A percentile compares a stretch with the other conserved stretches of the same genome.
These are phyloP conservation scores for Conchocele bisecta DNA, from an alignment of 2,888 invertebrate genomes.

Conservation along the genomic window DNA sequence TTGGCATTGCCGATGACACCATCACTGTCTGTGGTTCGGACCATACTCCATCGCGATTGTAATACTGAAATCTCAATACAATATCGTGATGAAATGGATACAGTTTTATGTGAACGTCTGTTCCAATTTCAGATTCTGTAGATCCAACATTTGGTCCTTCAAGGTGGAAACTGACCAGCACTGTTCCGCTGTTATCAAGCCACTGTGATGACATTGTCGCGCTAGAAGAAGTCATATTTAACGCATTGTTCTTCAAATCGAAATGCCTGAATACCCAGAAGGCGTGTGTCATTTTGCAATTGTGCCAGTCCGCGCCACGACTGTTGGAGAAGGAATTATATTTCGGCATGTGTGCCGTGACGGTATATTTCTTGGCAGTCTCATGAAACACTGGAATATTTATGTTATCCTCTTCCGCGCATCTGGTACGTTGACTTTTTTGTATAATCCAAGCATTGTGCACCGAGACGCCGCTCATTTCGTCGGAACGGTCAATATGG, in stretches of 20 bases:
- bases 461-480: not conserved
- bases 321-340: constrained; percentile 63
- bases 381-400: constrained; percentile 66
- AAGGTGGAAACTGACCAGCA: constrained; percentile 46
- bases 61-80: too few relatives aligned
- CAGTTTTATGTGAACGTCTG: constrained; percentile 39
- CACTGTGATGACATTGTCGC: not conserved
- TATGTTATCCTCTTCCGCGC: constrained; percentile 71
- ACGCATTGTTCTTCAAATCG: not conserved
- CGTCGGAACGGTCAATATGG: constrained; percentile 45
- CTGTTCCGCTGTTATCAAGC: not conserved
- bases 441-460: constrained; percentile 40
- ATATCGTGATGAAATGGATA: not conserved
- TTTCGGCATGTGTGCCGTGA: constrained; percentile 64
- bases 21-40: too few relatives aligned
- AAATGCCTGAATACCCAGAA: constrained; percentile 53
- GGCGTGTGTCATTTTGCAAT: constrained; percentile 50
- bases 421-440: constrained; percentile 56
- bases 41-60: too few relatives aligned
- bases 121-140: constrained; percentile 66
- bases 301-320: constrained; percentile 46
- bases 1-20: too few relatives aligned
- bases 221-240: not conserved
- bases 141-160: constrained; percentile 56
- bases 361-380: constrained; percentile 43